Evolutionary conservation across 2,888 invertebrate species (phyloP), one percentile per base, ranked within the genome.

Genomic region (Eupithecia centaureata): DNA sequence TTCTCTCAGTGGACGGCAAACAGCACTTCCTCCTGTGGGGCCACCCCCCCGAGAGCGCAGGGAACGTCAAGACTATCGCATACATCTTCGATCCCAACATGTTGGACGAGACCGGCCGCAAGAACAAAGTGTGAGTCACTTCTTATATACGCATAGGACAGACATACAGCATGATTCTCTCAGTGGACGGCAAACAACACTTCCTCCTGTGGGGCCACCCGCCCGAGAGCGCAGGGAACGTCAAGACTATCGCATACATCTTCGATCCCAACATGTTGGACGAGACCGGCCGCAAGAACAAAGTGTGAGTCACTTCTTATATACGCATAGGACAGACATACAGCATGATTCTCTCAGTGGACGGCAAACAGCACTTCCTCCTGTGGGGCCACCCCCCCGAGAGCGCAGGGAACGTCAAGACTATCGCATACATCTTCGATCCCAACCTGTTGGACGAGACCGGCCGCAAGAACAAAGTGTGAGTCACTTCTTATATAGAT

Each of bases 131-230:
- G 89, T 89, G 22, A 88, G 88, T 13, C 28, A 22, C 33, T n/a
- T n/a, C n/a, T n/a, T n/a, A n/a, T n/a, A n/a, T n/a, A n/a, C 84
- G 84, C 0, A 32, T 70, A 0, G 92, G 92, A 3, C 76, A 78
- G 1, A 77, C 79, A 0, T 92, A 87, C 78, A 83, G 82, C 80
- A 71, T 85, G 75, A 85, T 93, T 5, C 76, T 93, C 2, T 82
- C 86, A 0, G 66, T 89, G 0, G 87, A 81, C 0, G 84, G 82
- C 0, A 83, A 84, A 5, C 80, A 76, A 0, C 90, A 92, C 73
- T 92, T 92, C 73, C 79, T 91, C 0, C 79, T 92, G 8, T 93
- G 92, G 91, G 92, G 92, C 0, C 83, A 89, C 27, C 91, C 92
- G 0, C 91, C 92, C 0, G 89, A 86, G 0, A 84, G 77, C 0